A percentile compares a stretch with the other conserved stretches of the same genome.
These are phyloP conservation scores for Pteropus rufus DNA, from an alignment of 2,797 vertebrate genomes.

Conservation along the genomic window DNA sequence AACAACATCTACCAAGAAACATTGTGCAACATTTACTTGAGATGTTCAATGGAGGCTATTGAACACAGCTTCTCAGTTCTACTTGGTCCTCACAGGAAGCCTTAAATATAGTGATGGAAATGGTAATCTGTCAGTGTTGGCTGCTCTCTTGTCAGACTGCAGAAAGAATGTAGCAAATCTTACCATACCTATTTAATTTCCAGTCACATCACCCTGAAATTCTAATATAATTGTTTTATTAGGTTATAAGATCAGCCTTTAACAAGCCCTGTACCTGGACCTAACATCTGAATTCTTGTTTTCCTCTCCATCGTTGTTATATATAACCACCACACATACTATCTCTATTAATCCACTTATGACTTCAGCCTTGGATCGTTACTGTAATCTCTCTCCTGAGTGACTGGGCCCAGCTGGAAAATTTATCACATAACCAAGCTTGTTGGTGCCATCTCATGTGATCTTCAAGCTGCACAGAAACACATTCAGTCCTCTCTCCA, in stretches of 20 bases:
- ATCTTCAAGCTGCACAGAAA: neutral
- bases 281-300: neutral
- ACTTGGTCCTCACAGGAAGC: neutral
- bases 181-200: neutral
- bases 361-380: neutral
- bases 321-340: neutral
- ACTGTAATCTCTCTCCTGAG: neutral
- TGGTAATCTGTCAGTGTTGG: neutral
- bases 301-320: neutral
- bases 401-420: neutral
- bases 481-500: neutral
- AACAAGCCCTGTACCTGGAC: neutral
- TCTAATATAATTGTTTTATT: neutral
- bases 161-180: neutral
- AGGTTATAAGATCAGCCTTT: neutral
- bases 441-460: neutral
- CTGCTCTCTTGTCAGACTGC: neutral
- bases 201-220: neutral
- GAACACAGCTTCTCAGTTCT: neutral
- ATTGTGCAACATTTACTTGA: neutral
- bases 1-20: neutral
- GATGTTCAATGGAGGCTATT: accelerated
- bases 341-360: neutral
- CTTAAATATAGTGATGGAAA: neutral
- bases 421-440: neutral